Conservation (phyloP, 2,113 vertebrate species). For the Osmerus eperlanus region DNA sequence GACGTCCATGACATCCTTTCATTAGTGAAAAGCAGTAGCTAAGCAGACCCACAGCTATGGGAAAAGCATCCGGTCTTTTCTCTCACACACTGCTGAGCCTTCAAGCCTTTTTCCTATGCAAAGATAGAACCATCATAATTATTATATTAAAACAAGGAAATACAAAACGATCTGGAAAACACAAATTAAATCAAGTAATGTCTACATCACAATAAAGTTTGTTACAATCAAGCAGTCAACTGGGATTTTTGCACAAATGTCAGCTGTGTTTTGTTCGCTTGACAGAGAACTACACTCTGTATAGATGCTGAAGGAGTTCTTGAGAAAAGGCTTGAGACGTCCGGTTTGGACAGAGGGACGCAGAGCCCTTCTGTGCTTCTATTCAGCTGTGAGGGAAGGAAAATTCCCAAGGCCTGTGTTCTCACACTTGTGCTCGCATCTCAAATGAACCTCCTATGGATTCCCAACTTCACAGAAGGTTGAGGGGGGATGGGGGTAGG, state of each 20-base stretch:
- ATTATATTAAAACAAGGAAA: conserved; percentile 42
- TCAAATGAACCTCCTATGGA: conserved; percentile 71
- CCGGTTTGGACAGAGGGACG: conserved; percentile 43
- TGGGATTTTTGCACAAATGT: conserved; percentile 47
- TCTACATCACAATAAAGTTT: conserved; percentile 39
- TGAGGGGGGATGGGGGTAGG: conserved; percentile 32
- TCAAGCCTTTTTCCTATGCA: conserved; percentile 27
- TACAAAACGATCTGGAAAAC: not conserved
- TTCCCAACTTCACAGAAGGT: conserved; percentile 65
- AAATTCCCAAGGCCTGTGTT: conserved; percentile 61
- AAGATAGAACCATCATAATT: conserved; percentile 38
- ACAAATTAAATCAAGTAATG: conserved; percentile 35
- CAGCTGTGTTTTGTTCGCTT: conserved; percentile 58
- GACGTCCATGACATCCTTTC: conserved; percentile 61
- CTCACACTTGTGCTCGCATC: conserved; percentile 67
- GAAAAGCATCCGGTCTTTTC: conserved; percentile 58
- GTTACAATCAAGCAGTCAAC: conserved; percentile 49
- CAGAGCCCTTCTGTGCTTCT: conserved; percentile 33
- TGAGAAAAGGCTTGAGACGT: conserved; percentile 46
- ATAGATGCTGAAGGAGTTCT: conserved; percentile 45
- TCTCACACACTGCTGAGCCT: conserved; percentile 32
- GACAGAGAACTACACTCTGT: conserved; percentile 48
- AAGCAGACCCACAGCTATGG: conserved; percentile 51
- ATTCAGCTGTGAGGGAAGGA: conserved; percentile 60
- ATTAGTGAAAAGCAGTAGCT: conserved; percentile 56